Conservation (phyloP, 1,140 invertebrate genomes). For the Drosophila saltans region DNA sequence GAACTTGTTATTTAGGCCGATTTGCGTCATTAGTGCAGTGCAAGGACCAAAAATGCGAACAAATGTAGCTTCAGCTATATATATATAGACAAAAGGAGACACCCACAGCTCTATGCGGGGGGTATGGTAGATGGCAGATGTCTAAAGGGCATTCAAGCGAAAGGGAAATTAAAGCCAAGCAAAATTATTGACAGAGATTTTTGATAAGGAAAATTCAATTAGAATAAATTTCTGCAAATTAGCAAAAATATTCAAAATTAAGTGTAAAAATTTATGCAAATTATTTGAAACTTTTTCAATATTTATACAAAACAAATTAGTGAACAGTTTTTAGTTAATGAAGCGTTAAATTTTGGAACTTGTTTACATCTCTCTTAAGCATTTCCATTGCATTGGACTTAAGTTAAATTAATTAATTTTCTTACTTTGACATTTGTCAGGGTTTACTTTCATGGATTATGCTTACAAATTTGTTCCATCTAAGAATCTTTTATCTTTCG, state of each 20-base stretch:
- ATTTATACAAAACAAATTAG: too few species aligned
- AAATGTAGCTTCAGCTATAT: constrained; percentile 31
- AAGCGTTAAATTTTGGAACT: too few species aligned
- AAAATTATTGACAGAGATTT: constrained; percentile 32
- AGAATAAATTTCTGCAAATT: background rate
- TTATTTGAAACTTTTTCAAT: too few species aligned
- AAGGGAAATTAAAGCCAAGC: background rate
- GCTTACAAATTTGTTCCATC: background rate
- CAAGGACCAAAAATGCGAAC: constrained; percentile 27
- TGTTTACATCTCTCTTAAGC: too few species aligned
- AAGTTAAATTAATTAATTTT: background rate
- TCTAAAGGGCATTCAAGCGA: constrained; percentile 27
- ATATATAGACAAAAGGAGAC: background rate
- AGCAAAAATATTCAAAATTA: too few species aligned
- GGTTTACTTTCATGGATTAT: background rate
- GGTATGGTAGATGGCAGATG: constrained; percentile 40
- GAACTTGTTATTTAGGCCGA: constrained; percentile 71
- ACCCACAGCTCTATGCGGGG: too few species aligned
- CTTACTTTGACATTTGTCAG: background rate
- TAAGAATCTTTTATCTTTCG: background rate
- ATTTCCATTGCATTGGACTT: too few species aligned
- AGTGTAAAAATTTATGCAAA: too few species aligned
- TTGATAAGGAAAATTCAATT: constrained; percentile 11
- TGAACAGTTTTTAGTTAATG: too few species aligned
- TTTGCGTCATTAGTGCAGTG: constrained; percentile 71